phyloP scores from a whole-genome alignment of 1,140 invertebrate species.

The Plodia interpunctella region DNA sequence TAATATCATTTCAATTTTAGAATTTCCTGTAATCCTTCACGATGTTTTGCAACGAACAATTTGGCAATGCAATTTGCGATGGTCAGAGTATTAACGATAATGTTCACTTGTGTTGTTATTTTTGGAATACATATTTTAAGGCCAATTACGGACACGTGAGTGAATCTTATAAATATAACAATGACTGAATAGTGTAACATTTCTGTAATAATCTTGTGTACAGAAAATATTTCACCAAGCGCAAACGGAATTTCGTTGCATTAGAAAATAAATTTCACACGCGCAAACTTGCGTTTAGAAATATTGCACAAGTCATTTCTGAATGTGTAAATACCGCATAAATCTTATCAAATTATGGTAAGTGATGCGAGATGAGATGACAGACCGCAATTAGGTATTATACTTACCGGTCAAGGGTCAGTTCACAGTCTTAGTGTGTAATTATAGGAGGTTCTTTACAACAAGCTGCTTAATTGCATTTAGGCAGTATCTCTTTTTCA shows the following conservation, averaged over 20 bases:
- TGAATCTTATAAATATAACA: too few species aligned
- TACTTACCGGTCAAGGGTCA: constrained; percentile 24
- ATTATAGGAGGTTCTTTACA: too few species aligned
- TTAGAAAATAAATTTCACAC: constrained; percentile 4
- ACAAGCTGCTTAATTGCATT: too few species aligned
- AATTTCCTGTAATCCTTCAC: background rate
- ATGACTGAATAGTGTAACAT: too few species aligned
- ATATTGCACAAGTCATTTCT: background rate
- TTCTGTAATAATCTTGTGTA: too few species aligned
- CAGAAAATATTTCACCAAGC: too few species aligned
- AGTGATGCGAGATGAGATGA: constrained; percentile 30
- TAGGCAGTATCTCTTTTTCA: too few species aligned
- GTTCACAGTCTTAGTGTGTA: constrained; percentile 8
- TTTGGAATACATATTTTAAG: background rate
- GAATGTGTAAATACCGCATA: constrained; percentile 10
- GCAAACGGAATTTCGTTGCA: too few species aligned
- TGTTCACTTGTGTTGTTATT: background rate
- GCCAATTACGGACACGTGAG: background rate
- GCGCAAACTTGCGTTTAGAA: background rate
- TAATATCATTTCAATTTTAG: constrained; percentile 9
- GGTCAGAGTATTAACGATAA: background rate
- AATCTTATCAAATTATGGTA: constrained; percentile 23
- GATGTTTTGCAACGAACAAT: background rate
- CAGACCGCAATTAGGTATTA: constrained; percentile 33
- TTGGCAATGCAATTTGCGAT: background rate